Conservation (phyloP, 2,113 vertebrate species). For the Daphoenositta chrysoptera region DNA sequence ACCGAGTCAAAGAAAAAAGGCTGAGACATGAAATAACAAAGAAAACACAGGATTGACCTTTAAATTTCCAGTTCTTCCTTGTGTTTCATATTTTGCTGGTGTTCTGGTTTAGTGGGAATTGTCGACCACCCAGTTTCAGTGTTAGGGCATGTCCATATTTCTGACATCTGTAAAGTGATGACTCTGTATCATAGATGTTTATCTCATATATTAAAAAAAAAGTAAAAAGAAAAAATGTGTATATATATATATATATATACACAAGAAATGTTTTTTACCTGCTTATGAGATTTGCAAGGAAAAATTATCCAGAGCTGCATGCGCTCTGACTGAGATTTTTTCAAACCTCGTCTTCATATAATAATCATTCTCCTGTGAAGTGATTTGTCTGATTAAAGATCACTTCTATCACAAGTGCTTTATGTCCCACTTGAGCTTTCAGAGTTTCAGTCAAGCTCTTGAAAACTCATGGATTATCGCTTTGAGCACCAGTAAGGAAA, state of each 20-base stretch:
- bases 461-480: neutral
- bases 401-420: neutral
- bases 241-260: neutral
- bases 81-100: neutral
- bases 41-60: neutral
- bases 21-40: neutral
- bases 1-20: neutral
- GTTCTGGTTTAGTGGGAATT: neutral
- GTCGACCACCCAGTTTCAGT: rapidly evolving
- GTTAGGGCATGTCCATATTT: neutral
- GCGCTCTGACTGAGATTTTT: neutral
- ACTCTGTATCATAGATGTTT: neutral
- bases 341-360: neutral
- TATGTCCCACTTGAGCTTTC: neutral
- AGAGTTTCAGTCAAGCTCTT: neutral
- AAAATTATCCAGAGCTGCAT: neutral
- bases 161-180: neutral
- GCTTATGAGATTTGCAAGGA: neutral
- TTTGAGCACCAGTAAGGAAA: neutral
- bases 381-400: slow-evolving; percentile 18
- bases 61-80: neutral
- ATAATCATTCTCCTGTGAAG: neutral
- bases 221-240: too few relatives aligned
- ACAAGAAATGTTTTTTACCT: neutral
- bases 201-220: neutral